Conservation (phyloP, 1,140 invertebrate species). For the Zaprionus ghesquierei region DNA sequence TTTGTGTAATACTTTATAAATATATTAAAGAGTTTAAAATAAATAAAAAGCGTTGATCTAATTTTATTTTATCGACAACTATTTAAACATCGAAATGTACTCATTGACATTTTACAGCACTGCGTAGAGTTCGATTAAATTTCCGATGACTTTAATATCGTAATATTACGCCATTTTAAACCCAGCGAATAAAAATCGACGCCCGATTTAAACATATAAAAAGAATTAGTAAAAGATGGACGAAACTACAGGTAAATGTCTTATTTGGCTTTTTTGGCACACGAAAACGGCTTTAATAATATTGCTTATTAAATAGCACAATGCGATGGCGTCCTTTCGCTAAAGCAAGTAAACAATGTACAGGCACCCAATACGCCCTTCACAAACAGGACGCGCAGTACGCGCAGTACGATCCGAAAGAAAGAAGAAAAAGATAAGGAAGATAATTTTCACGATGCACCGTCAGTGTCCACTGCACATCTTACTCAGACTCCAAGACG, state of each 20-base stretch:
- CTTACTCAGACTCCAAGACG: conserved; percentile 61
- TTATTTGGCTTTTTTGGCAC: background rate
- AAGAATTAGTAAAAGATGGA: conserved; percentile 8
- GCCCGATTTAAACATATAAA: background rate
- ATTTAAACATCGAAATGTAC: background rate
- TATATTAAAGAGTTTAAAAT: too few species aligned
- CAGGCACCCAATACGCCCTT: conserved; percentile 12
- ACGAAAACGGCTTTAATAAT: background rate
- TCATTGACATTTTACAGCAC: background rate
- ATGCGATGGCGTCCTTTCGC: background rate
- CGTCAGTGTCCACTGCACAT: background rate
- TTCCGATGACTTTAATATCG: background rate
- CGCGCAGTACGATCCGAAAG: background rate
- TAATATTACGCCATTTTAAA: conserved; percentile 16
- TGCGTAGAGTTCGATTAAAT: background rate
- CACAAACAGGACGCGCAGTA: background rate
- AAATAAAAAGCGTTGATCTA: background rate
- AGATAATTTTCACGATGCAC: background rate
- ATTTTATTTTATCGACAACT: background rate
- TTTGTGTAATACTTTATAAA: too few species aligned
- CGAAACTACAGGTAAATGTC: conserved; percentile 12
- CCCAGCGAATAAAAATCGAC: conserved; percentile 35
- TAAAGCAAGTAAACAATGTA: background rate
- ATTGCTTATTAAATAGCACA: background rate
- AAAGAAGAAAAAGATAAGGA: background rate